Evolutionary conservation across 2,797 vertebrate species (phyloP), one percentile per base, ranked within the genome.

Genomic region (Astyanax mexicanus): DNA sequence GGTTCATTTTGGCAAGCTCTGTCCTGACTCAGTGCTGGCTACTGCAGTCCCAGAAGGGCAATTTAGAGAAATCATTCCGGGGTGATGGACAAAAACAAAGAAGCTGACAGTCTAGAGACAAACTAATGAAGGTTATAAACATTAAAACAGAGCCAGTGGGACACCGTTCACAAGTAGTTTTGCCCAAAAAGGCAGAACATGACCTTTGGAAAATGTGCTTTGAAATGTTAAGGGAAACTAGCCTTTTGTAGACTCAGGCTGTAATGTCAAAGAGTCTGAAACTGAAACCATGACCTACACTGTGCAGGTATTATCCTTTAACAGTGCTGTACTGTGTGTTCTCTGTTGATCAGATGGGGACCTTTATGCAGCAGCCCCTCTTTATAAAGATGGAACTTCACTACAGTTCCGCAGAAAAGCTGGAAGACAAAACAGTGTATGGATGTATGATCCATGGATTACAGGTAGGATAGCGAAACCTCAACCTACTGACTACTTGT

Each of bases 401-500:
- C 80, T 93, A 10, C 92, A 94, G 40, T 94, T 94, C 74, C 88
- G 93, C 69, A 88, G 93, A 65, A 89, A 86, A 78, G 83, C 67
- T 17, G 92, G 92, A 13, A 78, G 3, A 1, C 90, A 89, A 80
- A 74, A 51, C 17, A 82, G 77, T 12, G 80, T 93, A 3, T 93
- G 92, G 92, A 94, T 94, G 93, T 69, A 91, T 61, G 84, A 92
- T 45, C 83, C 29, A 17, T 94, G 92, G 93, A 67, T 92, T 9
- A 87, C 85, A 85, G 92, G 93, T 94, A 70, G 74, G 83, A 75
- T 38, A 55, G n/a, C n/a, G n/a, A n/a, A n/a, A n/a, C n/a, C n/a
- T n/a, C n/a, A n/a, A n/a, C n/a, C n/a, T n/a, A n/a, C n/a, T n/a
- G n/a, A n/a, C n/a, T n/a, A n/a, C n/a, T n/a, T n/a, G n/a, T 8